phyloP scores from a whole-genome alignment of 2,113 vertebrate species.

The Brachionichthys hirsutus region DNA sequence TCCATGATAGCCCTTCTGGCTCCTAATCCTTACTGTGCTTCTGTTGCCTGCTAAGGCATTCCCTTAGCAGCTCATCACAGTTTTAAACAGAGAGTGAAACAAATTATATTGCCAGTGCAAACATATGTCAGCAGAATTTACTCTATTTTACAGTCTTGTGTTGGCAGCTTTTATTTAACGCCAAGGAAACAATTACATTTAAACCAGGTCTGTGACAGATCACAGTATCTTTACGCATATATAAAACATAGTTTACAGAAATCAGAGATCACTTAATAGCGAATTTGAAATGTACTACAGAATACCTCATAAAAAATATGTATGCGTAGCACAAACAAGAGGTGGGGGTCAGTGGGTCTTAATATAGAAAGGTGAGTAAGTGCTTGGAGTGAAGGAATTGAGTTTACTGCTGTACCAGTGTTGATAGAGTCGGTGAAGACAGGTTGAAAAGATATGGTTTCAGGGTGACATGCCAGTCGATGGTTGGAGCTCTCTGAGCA shows the following conservation, averaged over 20 bases:
- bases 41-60: no score
- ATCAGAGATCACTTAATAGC: constrained; percentile 20
- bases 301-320: constrained; percentile 29
- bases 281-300: constrained; percentile 48
- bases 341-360: constrained; percentile 15
- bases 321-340: constrained; percentile 23
- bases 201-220: no score
- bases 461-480: constrained; percentile 38
- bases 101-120: no score
- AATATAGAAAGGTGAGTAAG: constrained; percentile 65
- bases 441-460: constrained; percentile 52
- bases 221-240: no score
- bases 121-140: no score
- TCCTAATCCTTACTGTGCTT: no score
- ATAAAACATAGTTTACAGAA: constrained; percentile 25
- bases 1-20: no score
- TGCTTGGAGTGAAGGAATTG: constrained; percentile 42
- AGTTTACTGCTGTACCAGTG: constrained; percentile 47
- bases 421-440: constrained; percentile 66
- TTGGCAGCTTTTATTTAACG: no score
- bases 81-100: no score
- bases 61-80: no score
- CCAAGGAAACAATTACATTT: no score
- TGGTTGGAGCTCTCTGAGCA: constrained; percentile 7
- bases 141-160: no score